Evolutionary conservation across 2,888 invertebrate species (phyloP).

Genomic region (Mythimna vitellina): DNA sequence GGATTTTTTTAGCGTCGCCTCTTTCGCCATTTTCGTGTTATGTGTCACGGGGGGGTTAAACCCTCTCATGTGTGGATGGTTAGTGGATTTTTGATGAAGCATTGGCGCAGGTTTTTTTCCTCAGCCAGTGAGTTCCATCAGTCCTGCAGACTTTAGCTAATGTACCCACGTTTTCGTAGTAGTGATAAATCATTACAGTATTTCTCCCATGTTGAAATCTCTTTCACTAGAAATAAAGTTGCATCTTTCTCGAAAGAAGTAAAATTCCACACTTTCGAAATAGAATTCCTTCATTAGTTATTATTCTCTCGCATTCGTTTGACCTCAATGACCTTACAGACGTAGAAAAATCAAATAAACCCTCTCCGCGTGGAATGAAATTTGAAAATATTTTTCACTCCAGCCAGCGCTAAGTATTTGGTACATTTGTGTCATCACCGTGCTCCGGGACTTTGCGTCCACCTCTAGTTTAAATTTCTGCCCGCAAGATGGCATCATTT

Average conservation of each 20-base stretch:
- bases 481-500: constrained; percentile 54
- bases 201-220: neutral
- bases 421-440: constrained; percentile 52
- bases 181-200: neutral
- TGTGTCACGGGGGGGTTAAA: constrained; percentile 41
- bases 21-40: constrained; percentile 45
- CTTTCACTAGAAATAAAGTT: neutral
- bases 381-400: constrained; percentile 53
- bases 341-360: constrained; percentile 53
- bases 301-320: constrained; percentile 25
- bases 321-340: constrained; percentile 51
- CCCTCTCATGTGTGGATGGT: constrained; percentile 28
- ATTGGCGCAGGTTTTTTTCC: neutral
- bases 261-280: constrained; percentile 12
- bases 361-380: constrained; percentile 42
- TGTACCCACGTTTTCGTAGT: neutral
- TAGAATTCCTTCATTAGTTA: constrained; percentile 18
- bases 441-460: constrained; percentile 43
- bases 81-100: constrained; percentile 21
- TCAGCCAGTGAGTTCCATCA: neutral
- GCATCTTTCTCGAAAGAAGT: neutral
- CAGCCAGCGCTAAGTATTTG: constrained; percentile 47
- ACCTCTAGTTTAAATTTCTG: constrained; percentile 50
- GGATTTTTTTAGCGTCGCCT: constrained; percentile 46
- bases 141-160: neutral